Percentiles rank a stretch among this genome's conserved stretches.
These are phyloP conservation scores for Tetanocera ferruginea DNA, from an alignment of 2,888 invertebrate species.

Conservation along the genomic window DNA sequence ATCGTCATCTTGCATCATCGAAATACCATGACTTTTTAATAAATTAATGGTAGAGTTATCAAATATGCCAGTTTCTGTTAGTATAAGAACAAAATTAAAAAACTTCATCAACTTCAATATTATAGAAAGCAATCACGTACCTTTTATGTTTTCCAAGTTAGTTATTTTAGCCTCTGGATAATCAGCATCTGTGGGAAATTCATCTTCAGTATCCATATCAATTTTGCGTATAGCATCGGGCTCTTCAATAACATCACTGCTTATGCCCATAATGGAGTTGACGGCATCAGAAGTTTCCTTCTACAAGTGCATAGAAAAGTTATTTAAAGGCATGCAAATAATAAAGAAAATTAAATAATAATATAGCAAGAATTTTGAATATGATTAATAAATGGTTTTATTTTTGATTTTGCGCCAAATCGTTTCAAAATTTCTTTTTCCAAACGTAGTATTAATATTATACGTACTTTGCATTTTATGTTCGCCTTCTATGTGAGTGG, in stretches of 20 bases:
- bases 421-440: conserved; percentile 6
- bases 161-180: conserved; percentile 50
- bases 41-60: conserved; percentile 73
- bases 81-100: not conserved
- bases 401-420: conserved; percentile 22
- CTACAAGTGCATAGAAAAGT: conserved; percentile 50
- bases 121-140: conserved; percentile 21
- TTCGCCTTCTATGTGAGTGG: conserved; percentile 24
- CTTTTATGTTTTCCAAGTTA: conserved; percentile 54
- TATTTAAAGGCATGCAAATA: no score
- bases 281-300: conserved; percentile 68
- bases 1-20: conserved; percentile 88
- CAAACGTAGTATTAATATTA: conserved; percentile 8
- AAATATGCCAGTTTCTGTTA: conserved; percentile 59
- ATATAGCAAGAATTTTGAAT: not conserved
- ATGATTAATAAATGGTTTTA: not conserved
- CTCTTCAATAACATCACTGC: conserved; percentile 49
- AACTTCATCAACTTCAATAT: not conserved
- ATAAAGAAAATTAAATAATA: no score
- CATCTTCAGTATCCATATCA: conserved; percentile 52
- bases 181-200: conserved; percentile 48
- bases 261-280: conserved; percentile 64
- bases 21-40: conserved; percentile 87
- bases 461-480: conserved; percentile 43
- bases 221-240: conserved; percentile 45